These are phyloP conservation scores for Acinonyx jubatus DNA, from an alignment of 2,113 vertebrate species.

Conservation along the genomic window DNA sequence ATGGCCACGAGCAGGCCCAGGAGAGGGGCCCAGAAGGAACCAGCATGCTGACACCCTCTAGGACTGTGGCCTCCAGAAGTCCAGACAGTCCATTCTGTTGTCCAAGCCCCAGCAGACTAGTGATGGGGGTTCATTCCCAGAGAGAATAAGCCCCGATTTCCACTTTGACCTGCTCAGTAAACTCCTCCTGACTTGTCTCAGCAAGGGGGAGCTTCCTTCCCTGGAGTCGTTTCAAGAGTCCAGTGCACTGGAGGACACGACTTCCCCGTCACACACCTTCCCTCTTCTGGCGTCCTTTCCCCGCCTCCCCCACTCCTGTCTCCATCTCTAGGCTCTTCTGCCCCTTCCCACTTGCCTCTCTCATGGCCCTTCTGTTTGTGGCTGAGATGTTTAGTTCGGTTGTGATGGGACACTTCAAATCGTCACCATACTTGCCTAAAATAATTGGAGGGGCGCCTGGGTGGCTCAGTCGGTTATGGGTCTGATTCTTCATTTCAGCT, in stretches of 20 bases:
- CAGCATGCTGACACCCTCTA: no score
- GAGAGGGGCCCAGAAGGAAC: not conserved
- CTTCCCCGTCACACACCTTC: not conserved
- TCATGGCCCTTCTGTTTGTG: not conserved
- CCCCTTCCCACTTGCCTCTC: not conserved
- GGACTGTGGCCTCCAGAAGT: not conserved
- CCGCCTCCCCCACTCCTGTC: not conserved
- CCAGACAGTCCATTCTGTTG: no score
- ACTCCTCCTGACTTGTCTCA: not conserved
- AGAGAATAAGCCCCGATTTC: not conserved
- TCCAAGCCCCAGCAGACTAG: not conserved
- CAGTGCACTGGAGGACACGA: no score
- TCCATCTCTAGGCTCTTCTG: fast-evolving
- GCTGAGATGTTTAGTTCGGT: not conserved
- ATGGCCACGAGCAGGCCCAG: fast-evolving
- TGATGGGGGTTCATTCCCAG: not conserved
- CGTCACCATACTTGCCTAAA: not conserved
- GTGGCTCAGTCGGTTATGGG: no score
- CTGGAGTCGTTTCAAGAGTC: not conserved
- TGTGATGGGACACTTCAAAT: not conserved
- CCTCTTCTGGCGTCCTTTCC: fast-evolving
- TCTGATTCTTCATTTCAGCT: no score
- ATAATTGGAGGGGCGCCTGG: not conserved
- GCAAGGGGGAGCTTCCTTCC: not conserved
- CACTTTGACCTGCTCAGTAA: no score